phyloP scores from a whole-genome alignment of 2,888 invertebrate genomes.

The Hydroisotoma schaefferi region DNA sequence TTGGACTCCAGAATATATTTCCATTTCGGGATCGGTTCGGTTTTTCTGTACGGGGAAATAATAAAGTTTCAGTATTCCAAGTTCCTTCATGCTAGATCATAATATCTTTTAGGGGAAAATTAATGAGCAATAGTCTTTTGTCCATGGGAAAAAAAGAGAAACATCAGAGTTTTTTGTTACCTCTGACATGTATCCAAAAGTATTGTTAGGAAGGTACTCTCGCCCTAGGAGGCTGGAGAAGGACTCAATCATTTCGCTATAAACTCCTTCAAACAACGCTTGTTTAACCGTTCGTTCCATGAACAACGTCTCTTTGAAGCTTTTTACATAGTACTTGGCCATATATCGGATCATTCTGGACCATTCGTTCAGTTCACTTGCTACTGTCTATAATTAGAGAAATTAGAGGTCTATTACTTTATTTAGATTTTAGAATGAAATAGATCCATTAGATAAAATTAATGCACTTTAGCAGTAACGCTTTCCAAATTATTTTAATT shows the following conservation, averaged over 20 bases:
- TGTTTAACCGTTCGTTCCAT: conserved; percentile 19
- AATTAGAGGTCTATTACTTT: background rate
- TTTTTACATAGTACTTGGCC: conserved; percentile 25
- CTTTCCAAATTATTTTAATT: background rate
- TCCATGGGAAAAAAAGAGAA: too few species aligned
- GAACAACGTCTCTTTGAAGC: conserved; percentile 31
- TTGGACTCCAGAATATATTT: conserved; percentile 31
- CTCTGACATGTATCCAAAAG: conserved; percentile 35
- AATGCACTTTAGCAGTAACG: too few species aligned
- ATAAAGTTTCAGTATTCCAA: background rate
- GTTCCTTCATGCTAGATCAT: background rate
- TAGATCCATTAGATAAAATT: too few species aligned
- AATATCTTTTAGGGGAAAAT: background rate
- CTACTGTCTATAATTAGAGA: conserved; percentile 27
- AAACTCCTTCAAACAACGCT: conserved; percentile 24
- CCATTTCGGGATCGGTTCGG: conserved; percentile 21
- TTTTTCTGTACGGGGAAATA: conserved; percentile 23
- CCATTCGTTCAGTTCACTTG: conserved; percentile 24
- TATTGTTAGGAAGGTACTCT: conserved; percentile 29
- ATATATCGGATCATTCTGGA: conserved; percentile 26
- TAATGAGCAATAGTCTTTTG: background rate
- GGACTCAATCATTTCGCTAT: conserved; percentile 35
- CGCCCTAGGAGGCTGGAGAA: conserved; percentile 24
- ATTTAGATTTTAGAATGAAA: background rate
- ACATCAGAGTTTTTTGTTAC: too few species aligned